Conservation (phyloP, 1,140 invertebrate genomes). For the Caenorhabditis tropicalis region DNA sequence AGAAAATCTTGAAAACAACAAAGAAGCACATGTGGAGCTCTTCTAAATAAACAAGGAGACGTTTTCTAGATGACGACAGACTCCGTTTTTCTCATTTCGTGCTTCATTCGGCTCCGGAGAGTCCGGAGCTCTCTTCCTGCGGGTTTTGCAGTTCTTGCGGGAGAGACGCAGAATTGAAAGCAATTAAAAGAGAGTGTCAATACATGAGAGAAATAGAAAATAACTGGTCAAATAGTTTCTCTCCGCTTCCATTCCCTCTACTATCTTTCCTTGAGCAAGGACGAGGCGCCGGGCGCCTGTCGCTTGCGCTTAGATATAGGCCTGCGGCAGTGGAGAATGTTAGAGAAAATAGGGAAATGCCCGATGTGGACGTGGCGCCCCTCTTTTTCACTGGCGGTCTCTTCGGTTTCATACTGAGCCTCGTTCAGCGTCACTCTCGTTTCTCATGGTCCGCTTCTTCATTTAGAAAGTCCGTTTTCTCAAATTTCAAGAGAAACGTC, state of each 20-base stretch:
- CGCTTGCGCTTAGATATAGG: not conserved
- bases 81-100: not conserved
- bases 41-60: not conserved
- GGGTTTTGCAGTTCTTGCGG: too few species aligned
- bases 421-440: not conserved
- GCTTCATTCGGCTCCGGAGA: not conserved
- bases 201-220: not conserved
- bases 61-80: not conserved
- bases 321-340: not conserved
- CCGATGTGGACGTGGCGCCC: not conserved
- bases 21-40: too few species aligned
- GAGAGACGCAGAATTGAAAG: not conserved
- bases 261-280: not conserved
- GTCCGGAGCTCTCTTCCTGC: too few species aligned
- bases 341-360: not conserved
- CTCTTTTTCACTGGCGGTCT: not conserved
- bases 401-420: not conserved
- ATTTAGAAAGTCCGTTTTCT: not conserved
- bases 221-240: not conserved
- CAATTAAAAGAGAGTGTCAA: not conserved
- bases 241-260: too few species aligned
- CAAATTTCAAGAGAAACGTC: not conserved
- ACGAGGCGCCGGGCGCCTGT: not conserved
- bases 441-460: not conserved
- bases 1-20: too few species aligned